Conservation (phyloP, 2,797 vertebrate species). For the Tiaroga cobitis region DNA sequence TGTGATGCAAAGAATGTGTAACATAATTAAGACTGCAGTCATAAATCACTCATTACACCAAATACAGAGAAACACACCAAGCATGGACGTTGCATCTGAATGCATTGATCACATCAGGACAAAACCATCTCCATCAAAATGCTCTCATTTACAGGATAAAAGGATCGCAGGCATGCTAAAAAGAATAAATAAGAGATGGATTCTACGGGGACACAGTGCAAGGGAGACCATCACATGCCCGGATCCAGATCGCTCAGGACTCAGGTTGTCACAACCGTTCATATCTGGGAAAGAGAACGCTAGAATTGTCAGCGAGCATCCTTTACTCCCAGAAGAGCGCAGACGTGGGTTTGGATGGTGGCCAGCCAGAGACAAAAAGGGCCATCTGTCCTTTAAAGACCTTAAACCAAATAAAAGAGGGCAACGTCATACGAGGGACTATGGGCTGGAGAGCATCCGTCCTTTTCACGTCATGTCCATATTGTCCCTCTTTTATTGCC, state of each 20-base stretch:
- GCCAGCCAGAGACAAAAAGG: conserved; percentile 54
- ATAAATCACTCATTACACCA: conserved; percentile 6
- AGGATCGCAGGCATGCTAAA: conserved; percentile 42
- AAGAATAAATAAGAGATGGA: conserved; percentile 56
- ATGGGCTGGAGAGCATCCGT: not conserved
- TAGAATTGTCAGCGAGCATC: conserved; percentile 42
- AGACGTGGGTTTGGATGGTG: conserved; percentile 46
- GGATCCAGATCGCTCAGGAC: conserved; percentile 33
- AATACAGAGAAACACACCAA: conserved; percentile 30
- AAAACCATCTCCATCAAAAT: conserved; percentile 20
- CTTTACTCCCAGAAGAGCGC: conserved; percentile 45
- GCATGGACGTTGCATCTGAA: not conserved
- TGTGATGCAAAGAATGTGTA: conserved; percentile 32
- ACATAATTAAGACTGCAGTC: conserved; percentile 27
- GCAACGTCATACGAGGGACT: conserved; percentile 20
- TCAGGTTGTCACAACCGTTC: conserved; percentile 32
- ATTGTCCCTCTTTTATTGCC: conserved; percentile 10
- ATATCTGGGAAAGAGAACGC: conserved; percentile 30
- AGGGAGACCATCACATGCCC: conserved; percentile 30
- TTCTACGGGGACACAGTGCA: conserved; percentile 46
- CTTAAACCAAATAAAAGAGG: conserved; percentile 40
- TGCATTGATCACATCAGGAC: not conserved
- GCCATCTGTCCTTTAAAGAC: conserved; percentile 57
- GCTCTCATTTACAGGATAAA: conserved; percentile 21
- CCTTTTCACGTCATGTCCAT: conserved; percentile 30